Base-by-base conservation (phyloP, 2,797 vertebrate species). In the Labeo calbasu region DNA sequence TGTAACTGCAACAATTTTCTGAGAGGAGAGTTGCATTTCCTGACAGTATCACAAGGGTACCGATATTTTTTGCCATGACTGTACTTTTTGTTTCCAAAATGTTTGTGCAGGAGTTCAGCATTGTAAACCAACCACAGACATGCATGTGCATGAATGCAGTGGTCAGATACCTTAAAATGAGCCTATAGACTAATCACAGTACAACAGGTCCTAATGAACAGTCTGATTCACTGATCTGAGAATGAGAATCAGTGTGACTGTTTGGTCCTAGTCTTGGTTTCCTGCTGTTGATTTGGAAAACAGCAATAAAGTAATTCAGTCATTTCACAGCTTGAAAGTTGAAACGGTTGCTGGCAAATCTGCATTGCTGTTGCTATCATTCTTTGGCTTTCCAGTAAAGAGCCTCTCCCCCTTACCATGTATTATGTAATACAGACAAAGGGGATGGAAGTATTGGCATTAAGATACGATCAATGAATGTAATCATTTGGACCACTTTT, bases 401-500 rank as follows among this genome's bases (percentile, higher is more conserved):
- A 23, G 19, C 50, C 78, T 50, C 53, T 79, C 63, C 61, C 19
- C 7, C n/a, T 23, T 6, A 36, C 63, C 63, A 68, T 23, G 53
- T 40, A 79, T 79, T 79, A 53, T 80, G 28, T 40, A 69, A 79
- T 79, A 8, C 55, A 63, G 40, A 25, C 65, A 69, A 70, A 80
- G 15, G 15, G 50, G 65, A 9, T 0, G 9, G n/a, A 63, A 48
- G 40, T 48, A 55, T 70, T 80, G 28, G 28, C 65, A 55, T 43
- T 19, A 17, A 14, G 21, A 17, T 63, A n/a, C 1, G 55, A 9
- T 63, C 40, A 65, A 53, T 19, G 19, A 70, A 57, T 80, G 7
- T 1, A 15, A 70, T 25, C 2, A 40, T 23, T 25, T 53, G 61
- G 7, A 2, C 59, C 15, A 1, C 1, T 10, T 51, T 36, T 51